Conservation (phyloP, 2,113 vertebrate genomes). For the Stegostoma tigrinum region DNA sequence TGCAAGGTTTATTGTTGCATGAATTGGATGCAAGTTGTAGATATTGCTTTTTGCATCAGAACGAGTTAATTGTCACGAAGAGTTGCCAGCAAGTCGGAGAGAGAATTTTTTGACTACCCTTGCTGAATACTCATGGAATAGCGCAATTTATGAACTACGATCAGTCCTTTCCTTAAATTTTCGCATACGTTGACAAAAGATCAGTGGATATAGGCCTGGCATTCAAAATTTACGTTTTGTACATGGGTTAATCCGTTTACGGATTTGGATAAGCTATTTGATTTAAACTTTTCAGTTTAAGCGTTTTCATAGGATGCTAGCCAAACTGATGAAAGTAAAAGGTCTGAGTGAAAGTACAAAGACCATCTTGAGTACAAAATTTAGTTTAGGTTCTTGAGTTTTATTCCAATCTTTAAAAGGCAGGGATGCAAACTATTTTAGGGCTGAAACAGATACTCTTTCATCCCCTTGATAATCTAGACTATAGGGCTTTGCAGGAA, state of each 20-base stretch:
- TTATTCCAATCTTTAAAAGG: too few species aligned
- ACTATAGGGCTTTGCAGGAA: too few species aligned
- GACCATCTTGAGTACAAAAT: not conserved
- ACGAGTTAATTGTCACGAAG: not conserved
- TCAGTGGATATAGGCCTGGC: not conserved
- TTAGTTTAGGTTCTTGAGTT: too few species aligned
- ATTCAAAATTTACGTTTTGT: not conserved
- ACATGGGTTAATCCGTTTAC: not conserved
- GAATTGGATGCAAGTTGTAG: not conserved
- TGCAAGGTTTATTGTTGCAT: not conserved
- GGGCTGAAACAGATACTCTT: too few species aligned
- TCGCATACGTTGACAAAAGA: not conserved
- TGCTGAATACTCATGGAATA: not conserved
- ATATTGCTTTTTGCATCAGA: not conserved
- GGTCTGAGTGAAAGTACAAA: not conserved
- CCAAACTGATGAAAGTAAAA: not conserved
- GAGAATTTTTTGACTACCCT: not conserved
- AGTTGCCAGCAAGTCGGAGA: not conserved
- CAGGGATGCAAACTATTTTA: too few species aligned
- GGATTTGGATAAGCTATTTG: not conserved
- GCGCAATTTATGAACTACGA: not conserved
- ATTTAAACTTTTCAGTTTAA: not conserved
- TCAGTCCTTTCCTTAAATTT: not conserved
- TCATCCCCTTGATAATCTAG: too few species aligned
- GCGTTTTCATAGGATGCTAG: not conserved